Conservation (phyloP, 2,888 invertebrate species). For the Noctua janthina region DNA sequence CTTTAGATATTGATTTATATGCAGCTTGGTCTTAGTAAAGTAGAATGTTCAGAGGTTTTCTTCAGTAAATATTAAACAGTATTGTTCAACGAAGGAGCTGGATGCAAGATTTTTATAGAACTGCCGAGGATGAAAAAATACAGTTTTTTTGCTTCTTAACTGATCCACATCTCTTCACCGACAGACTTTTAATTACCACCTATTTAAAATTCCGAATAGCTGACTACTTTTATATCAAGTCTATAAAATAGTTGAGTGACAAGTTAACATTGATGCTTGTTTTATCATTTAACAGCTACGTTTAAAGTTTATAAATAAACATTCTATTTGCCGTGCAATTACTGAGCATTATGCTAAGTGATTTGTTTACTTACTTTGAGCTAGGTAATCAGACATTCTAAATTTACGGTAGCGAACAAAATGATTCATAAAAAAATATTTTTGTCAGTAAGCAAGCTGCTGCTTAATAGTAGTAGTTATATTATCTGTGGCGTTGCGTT, state of each 20-base stretch:
- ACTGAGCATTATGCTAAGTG: constrained; percentile 31
- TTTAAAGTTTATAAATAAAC: constrained; percentile 50
- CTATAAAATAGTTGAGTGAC: constrained; percentile 27
- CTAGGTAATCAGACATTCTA: constrained; percentile 34
- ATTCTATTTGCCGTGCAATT: constrained; percentile 32
- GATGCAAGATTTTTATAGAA: not conserved
- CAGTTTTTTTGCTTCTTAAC: not conserved
- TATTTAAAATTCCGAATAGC: constrained; percentile 4
- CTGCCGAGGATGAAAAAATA: not conserved
- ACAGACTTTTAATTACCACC: not conserved
- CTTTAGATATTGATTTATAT: not conserved
- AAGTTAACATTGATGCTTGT: constrained; percentile 14
- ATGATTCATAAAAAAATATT: constrained; percentile 26
- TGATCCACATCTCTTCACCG: not conserved
- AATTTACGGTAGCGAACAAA: constrained; percentile 25
- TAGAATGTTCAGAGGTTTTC: not conserved
- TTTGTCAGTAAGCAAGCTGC: not conserved
- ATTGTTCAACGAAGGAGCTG: not conserved
- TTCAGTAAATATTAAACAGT: not conserved
- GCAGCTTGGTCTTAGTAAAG: not conserved
- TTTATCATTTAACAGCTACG: constrained; percentile 22
- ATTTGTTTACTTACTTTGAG: constrained; percentile 25
- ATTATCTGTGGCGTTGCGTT: too few species aligned
- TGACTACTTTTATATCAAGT: constrained; percentile 13
- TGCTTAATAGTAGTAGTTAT: too few species aligned